A percentile compares a stretch with the other conserved stretches of the same genome.
These are phyloP conservation scores for Agonopterix subpropinquella DNA, from an alignment of 2,888 invertebrate species.

Conservation along the genomic window DNA sequence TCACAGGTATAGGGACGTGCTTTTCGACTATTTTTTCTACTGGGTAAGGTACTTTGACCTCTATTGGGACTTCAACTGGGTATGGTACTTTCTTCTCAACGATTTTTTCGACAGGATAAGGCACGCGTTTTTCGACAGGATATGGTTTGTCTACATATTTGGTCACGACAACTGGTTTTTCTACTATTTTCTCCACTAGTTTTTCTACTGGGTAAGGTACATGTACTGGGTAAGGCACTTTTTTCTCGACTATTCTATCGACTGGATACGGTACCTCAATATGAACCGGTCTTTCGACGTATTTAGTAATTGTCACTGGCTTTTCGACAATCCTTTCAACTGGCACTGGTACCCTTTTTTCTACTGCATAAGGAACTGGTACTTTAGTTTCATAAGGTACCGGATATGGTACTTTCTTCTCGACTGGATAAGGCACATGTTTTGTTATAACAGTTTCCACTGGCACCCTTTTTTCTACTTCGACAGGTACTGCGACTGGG, in stretches of 20 bases:
- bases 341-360: slow-evolving; percentile 52
- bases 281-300: slow-evolving; percentile 57
- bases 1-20: slow-evolving; percentile 34
- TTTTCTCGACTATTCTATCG: slow-evolving; percentile 69
- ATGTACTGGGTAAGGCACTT: slow-evolving; percentile 59
- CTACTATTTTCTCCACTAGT: slow-evolving; percentile 70
- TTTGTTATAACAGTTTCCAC: slow-evolving; percentile 59
- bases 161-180: slow-evolving; percentile 72
- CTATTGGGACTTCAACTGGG: slow-evolving; percentile 72
- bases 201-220: slow-evolving; percentile 69
- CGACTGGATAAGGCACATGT: slow-evolving; percentile 68
- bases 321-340: slow-evolving; percentile 73
- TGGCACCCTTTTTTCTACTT: slow-evolving; percentile 55
- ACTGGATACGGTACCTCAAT: slow-evolving; percentile 66
- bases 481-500: slow-evolving; percentile 53
- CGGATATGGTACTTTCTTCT: slow-evolving; percentile 63
- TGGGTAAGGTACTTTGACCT: slow-evolving; percentile 64
- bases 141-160: slow-evolving; percentile 64
- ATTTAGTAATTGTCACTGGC: slow-evolving; percentile 67
- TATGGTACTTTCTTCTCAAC: slow-evolving; percentile 72
- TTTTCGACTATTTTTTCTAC: slow-evolving; percentile 63
- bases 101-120: slow-evolving; percentile 64
- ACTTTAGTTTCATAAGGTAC: slow-evolving; percentile 61
- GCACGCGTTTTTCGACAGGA: slow-evolving; percentile 62
- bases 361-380: slow-evolving; percentile 66